A percentile compares a stretch with the other conserved stretches of the same genome.
Conservation (phyloP, 2,888 invertebrate species). For the Baccha elongata region DNA sequence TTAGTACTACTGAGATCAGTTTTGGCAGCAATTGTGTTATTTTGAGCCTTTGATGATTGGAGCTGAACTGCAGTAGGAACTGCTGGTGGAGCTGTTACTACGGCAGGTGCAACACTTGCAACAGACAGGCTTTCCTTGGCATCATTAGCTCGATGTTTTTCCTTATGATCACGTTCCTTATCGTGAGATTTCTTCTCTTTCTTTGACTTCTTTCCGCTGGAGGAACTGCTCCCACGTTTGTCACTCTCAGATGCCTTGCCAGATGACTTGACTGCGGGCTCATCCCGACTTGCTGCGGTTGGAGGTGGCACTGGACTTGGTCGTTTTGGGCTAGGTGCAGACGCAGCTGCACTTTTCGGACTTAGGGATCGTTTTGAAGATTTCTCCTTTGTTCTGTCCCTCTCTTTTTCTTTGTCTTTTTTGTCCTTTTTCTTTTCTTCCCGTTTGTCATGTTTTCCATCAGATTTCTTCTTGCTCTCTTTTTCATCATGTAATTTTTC, state of each 20-base stretch:
- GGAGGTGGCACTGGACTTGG: slow-evolving; percentile 70
- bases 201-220: slow-evolving; percentile 82
- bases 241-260: slow-evolving; percentile 69
- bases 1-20: slow-evolving; percentile 66
- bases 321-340: slow-evolving; percentile 67
- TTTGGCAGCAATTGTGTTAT: slow-evolving; percentile 48
- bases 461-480: slow-evolving; percentile 81
- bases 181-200: slow-evolving; percentile 86
- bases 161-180: slow-evolving; percentile 82
- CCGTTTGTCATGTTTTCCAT: slow-evolving; percentile 82
- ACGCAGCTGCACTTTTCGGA: slow-evolving; percentile 76
- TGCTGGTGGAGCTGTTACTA: slow-evolving; percentile 57
- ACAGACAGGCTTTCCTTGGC: slow-evolving; percentile 32
- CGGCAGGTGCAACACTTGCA: slow-evolving; percentile 38
- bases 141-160: slow-evolving; percentile 76
- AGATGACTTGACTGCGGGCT: slow-evolving; percentile 42
- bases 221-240: slow-evolving; percentile 63
- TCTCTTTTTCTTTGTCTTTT: slow-evolving; percentile 79
- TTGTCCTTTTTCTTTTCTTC: slow-evolving; percentile 83
- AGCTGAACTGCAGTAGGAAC: slow-evolving; percentile 13
- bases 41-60: slow-evolving; percentile 38
- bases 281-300: slow-evolving; percentile 60
- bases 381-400: slow-evolving; percentile 84
- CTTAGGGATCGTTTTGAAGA: slow-evolving; percentile 82
- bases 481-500: slow-evolving; percentile 82